These are phyloP conservation scores for Conchocele bisecta DNA, from an alignment of 2,888 invertebrate species.

Conservation along the genomic window DNA sequence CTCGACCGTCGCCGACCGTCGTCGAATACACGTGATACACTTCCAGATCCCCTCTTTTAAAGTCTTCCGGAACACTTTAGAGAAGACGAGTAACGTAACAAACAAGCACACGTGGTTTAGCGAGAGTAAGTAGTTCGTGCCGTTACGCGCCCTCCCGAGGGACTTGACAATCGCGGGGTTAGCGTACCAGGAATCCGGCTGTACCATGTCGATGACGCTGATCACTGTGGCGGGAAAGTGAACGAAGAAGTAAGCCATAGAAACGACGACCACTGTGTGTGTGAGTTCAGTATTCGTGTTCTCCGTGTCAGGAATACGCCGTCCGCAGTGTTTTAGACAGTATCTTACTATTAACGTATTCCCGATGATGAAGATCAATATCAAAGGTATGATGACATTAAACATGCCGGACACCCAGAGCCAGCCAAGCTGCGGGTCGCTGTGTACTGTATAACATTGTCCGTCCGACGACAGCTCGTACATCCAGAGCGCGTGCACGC, in stretches of 20 bases:
- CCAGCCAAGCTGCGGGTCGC: too few species aligned
- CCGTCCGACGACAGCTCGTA: constrained; percentile 64
- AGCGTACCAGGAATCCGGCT: background rate
- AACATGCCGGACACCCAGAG: too few species aligned
- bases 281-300: constrained; percentile 54
- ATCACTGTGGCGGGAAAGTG: constrained; percentile 51
- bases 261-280: too few species aligned
- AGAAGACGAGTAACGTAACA: too few species aligned
- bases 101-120: too few species aligned
- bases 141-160: too few species aligned
- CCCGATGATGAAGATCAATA: constrained; percentile 64
- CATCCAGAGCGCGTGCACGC: constrained; percentile 77
- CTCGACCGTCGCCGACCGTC: too few species aligned
- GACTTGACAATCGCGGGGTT: too few species aligned
- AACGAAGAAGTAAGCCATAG: constrained; percentile 47
- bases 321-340: constrained; percentile 51
- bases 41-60: too few species aligned
- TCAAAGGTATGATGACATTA: constrained; percentile 69
- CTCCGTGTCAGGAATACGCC: constrained; percentile 39
- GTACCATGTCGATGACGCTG: constrained; percentile 10
- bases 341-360: constrained; percentile 58
- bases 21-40: too few species aligned
- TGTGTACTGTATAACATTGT: constrained; percentile 43
- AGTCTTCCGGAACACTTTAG: too few species aligned
- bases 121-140: too few species aligned